Evolutionary conservation across 2,797 vertebrate species (phyloP).

Genomic region (Podargus strigoides): DNA sequence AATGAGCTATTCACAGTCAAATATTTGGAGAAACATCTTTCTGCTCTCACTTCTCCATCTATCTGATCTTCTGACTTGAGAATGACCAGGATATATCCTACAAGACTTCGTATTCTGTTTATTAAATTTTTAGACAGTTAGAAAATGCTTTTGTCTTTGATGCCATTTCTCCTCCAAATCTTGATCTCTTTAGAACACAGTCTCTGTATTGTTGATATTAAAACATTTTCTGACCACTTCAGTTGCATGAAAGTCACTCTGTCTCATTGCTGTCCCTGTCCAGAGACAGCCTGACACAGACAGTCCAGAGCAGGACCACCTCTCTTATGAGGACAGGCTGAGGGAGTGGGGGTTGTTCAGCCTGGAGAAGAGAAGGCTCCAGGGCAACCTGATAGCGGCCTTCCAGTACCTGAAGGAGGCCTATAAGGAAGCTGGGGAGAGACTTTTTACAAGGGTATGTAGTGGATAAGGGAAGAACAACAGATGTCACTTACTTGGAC

Average conservation of each 20-base stretch:
- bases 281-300: not conserved
- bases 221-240: not conserved
- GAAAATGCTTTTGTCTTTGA: not conserved
- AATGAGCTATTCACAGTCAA: not conserved
- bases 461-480: too few species aligned
- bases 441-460: too few species aligned
- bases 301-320: too few species aligned
- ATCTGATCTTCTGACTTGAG: not conserved
- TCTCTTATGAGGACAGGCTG: too few species aligned
- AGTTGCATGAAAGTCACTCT: not conserved
- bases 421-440: too few species aligned
- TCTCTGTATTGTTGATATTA: not conserved
- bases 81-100: not conserved
- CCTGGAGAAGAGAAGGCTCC: too few species aligned
- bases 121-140: not conserved
- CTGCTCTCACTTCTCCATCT: not conserved
- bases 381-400: too few species aligned
- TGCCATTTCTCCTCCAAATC: not conserved
- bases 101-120: not conserved
- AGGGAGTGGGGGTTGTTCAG: too few species aligned
- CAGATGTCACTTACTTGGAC: too few species aligned
- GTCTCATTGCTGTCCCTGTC: not conserved
- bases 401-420: too few species aligned
- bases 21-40: not conserved
- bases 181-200: not conserved